These are phyloP conservation scores for Drosophila repleta DNA, from an alignment of 1,140 invertebrate genomes.

Conservation along the genomic window DNA sequence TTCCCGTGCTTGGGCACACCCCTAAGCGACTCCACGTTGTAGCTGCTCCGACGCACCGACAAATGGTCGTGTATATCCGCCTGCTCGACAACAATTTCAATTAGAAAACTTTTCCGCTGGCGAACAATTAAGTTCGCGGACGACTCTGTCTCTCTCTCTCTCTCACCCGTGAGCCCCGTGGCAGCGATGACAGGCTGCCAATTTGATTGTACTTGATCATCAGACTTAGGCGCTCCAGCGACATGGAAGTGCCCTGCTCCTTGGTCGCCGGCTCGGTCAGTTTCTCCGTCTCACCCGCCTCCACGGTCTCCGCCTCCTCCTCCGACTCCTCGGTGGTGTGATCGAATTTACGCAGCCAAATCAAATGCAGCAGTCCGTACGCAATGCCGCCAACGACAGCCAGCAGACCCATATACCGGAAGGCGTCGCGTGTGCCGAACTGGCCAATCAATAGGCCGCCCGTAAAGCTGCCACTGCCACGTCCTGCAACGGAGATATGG, in stretches of 20 bases:
- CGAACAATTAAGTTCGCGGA: not conserved
- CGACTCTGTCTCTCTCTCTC: not conserved
- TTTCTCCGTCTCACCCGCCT: slow-evolving; percentile 86
- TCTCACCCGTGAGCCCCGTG: slow-evolving; percentile 86
- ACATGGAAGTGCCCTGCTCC: slow-evolving; percentile 87
- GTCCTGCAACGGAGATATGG: slow-evolving; percentile 51
- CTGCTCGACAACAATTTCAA: slow-evolving; percentile 45
- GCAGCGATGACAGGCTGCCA: slow-evolving; percentile 88
- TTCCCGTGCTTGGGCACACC: slow-evolving; percentile 71
- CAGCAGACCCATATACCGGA: slow-evolving; percentile 90
- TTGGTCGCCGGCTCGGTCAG: slow-evolving; percentile 87
- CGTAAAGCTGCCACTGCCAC: slow-evolving; percentile 92
- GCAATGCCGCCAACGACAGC: slow-evolving; percentile 88
- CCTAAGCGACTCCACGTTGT: slow-evolving; percentile 78
- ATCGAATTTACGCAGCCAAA: slow-evolving; percentile 88
- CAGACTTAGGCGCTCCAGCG: slow-evolving; percentile 88
- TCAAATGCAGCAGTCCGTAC: slow-evolving; percentile 89
- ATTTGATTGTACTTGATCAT: slow-evolving; percentile 90
- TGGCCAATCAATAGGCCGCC: slow-evolving; percentile 90
- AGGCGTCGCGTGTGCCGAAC: slow-evolving; percentile 89
- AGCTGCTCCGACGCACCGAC: slow-evolving; percentile 83
- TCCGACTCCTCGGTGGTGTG: slow-evolving; percentile 79
- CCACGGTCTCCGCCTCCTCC: slow-evolving; percentile 84
- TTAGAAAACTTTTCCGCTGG: slow-evolving; percentile 37
- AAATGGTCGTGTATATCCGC: slow-evolving; percentile 83